Base-by-base conservation (phyloP, 2,113 vertebrate genomes). In the Oryzias curvinotus region DNA sequence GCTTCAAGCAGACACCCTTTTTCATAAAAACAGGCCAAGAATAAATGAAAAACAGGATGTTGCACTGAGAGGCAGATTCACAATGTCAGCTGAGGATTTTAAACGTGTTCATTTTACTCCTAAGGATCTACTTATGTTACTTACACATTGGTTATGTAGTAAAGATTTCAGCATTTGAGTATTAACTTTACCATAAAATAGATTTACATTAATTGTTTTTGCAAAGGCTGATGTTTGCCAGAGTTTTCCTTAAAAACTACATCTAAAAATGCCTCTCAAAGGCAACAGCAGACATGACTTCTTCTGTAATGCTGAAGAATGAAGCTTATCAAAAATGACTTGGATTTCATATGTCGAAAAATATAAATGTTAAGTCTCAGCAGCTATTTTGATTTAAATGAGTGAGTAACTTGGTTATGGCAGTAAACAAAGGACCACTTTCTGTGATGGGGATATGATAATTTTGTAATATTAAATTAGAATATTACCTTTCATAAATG, bases 31-130 rank as follows among this genome's bases (percentile, higher is more conserved):
- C 28, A 42, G 30, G 81, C 66, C 65, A 54, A 68, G 74, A 69
- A 68, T 48, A 62, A 76, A 86, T 78, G 80, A 77, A 64, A 74
- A 75, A 74, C 76, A 64, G 57, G 54, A 75, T 66, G 73, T 56
- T 61, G 41, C 60, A 73, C 75, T 1, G 65, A 69, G 63, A 80
- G 79, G 78, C 62, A 80, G 58, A 85, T 87, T 89, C 77, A 81
- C 75, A 71, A 76, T 41, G 75, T 64, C 70, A 59, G 66, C 69
- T 18, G 41, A 68, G 62, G 73, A 71, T 63, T 28, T 43, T 73
- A 18, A 49, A 7, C 52, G 36, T 65, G 52, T 54, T 69, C 28
- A 44, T 45, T 44, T 51, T 48, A 45, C 60, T 52, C 73, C 65
- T 68, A 56, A 58, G 60, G 67, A 18, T 66, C 21, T 61, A 57